Percentiles rank a stretch among this genome's conserved stretches.
phyloP scores from a whole-genome alignment of 2,797 vertebrate genomes.

The Cyclopterus lumpus region DNA sequence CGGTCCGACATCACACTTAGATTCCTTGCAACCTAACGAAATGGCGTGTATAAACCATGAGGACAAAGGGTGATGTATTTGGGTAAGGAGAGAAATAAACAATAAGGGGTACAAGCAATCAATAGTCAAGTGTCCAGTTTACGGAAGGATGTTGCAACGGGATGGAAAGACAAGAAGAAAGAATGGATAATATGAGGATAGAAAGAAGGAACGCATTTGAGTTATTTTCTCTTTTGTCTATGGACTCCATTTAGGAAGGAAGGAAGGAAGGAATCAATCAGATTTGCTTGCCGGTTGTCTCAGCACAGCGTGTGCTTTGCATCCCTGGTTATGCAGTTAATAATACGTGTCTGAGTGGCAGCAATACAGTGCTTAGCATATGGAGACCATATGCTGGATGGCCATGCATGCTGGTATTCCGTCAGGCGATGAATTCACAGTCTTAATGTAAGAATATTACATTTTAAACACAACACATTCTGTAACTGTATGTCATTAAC shows the following conservation, averaged over 20 bases:
- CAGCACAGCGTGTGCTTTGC: too few species aligned
- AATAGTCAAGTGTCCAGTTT: neutral
- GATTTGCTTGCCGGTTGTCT: too few species aligned
- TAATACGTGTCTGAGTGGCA: neutral
- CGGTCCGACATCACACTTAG: neutral
- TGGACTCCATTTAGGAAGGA: neutral
- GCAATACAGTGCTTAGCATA: neutral
- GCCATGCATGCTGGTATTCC: neutral
- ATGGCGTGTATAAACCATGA: neutral
- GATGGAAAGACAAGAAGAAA: neutral
- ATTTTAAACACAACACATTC: constrained; percentile 2
- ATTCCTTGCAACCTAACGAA: neutral
- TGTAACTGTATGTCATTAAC: neutral
- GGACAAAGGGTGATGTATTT: neutral
- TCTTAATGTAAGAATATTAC: constrained; percentile 8
- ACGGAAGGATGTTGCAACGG: neutral
- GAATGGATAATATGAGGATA: neutral
- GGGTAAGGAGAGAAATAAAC: neutral
- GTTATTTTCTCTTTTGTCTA: neutral
- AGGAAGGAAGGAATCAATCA: too few species aligned
- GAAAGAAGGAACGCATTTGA: neutral
- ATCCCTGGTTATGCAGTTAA: too few species aligned
- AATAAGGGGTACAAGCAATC: neutral
- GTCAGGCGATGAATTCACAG: neutral
- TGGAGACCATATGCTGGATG: neutral